Base-by-base conservation (phyloP, 2,888 invertebrate genomes). In the Tubulanus polymorphus region DNA sequence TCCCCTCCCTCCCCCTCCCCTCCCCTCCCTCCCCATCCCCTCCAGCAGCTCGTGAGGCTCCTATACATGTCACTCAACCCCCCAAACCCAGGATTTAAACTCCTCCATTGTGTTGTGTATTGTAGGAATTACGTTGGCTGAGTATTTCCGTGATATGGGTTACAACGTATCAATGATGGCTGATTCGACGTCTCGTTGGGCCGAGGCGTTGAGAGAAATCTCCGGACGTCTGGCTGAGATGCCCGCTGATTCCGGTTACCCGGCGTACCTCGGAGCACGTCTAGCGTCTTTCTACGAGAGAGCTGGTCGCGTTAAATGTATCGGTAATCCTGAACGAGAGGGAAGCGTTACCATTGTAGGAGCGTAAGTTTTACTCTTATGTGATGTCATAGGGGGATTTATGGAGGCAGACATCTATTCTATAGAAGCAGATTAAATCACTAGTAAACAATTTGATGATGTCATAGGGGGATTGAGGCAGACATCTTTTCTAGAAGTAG, bases 151-250 rank as follows among this genome's bases (percentile, higher is more conserved):
- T 71, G 85, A 85, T 82, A 96, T 96, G 99, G 99, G 99, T 77
- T 95, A 96, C 87, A 93, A 99, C 81, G 99, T 99, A 47, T 94
- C 97, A 68, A 99, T 99, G 99, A 99, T 99, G 99, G 99, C 99
- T 62, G 99, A 99, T 83, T 99, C 97, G 28, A 99, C 99, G 23
- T 99, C 97, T 15, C 93, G 99, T 83, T 99, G 99, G 99, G 99
- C 99, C 60, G 99, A 99, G 82, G 99, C 99, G 69, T 86, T 99
- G 81, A 88, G 99, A 84, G 99, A 99, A 87, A 99, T 99, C 83
- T 97, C 97, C 0, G 96, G 86, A 74, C 96, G 99, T 82, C 85
- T 99, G 79, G 99, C 99, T 79, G 99, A 99, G 86, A 99, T 99
- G 99, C 99, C 99, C 76, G 99, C 99, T 71, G 82, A 84, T 74